Evolutionary conservation across 2,797 vertebrate species (phyloP).

Genomic region (Hydrocynus forskahlii): DNA sequence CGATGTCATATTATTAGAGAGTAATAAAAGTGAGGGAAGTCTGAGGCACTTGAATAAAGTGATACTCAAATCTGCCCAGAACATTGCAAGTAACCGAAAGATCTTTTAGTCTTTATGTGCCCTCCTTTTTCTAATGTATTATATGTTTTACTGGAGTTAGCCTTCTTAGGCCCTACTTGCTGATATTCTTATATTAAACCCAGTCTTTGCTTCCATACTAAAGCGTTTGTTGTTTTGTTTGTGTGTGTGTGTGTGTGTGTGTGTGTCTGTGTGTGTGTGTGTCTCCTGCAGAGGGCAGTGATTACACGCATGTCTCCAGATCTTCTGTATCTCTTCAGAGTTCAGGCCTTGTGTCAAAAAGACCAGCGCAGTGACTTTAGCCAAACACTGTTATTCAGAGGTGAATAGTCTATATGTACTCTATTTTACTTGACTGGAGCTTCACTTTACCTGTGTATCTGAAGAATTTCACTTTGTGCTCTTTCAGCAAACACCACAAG

Average conservation of each 20-base stretch:
- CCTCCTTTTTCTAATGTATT: too few species aligned
- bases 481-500: conserved; percentile 91
- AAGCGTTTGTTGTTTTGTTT: background rate
- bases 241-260: conserved; percentile 3
- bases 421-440: background rate
- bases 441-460: background rate
- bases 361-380: conserved; percentile 99
- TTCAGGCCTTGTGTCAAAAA: conserved; percentile 95
- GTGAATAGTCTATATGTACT: conserved; percentile 67
- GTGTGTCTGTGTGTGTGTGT: conserved; percentile 33
- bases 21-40: conserved; percentile 1
- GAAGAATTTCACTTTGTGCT: background rate
- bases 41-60: background rate
- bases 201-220: background rate
- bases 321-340: conserved; percentile 96
- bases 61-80: background rate
- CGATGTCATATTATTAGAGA: conserved; percentile 34
- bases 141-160: background rate
- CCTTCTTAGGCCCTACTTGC: background rate
- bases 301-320: conserved; percentile 95
- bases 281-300: conserved; percentile 88
- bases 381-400: conserved; percentile 96
- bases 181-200: background rate
- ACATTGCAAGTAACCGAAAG: background rate
- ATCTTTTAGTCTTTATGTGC: background rate